Percentiles rank a stretch among this genome's conserved stretches.
These are phyloP conservation scores for Hydriomena furcata DNA, from an alignment of 2,888 invertebrate species.

Conservation along the genomic window DNA sequence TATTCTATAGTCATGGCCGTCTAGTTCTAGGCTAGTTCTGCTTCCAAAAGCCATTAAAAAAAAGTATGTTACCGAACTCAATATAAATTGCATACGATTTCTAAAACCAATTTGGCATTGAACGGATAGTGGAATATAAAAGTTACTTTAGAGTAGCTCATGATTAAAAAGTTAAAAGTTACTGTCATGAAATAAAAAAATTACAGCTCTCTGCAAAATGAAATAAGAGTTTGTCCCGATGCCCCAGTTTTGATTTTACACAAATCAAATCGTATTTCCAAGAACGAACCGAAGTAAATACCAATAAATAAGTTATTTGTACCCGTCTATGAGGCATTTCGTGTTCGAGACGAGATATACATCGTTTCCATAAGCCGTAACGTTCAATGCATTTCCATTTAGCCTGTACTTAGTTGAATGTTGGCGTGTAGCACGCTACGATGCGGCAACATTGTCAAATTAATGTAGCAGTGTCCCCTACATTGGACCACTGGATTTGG, in stretches of 20 bases:
- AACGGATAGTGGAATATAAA: no score
- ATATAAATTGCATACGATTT: no score
- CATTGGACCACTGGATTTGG: slow-evolving; percentile 41
- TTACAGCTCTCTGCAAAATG: not conserved
- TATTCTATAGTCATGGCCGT: no score
- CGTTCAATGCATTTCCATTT: slow-evolving; percentile 37
- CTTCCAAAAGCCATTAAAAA: no score
- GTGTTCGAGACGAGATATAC: slow-evolving; percentile 23
- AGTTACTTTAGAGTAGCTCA: no score
- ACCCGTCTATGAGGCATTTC: slow-evolving; percentile 22
- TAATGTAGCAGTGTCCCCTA: slow-evolving; percentile 41
- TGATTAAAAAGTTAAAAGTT: not conserved
- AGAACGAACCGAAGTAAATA: slow-evolving; percentile 11
- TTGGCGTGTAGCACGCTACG: slow-evolving; percentile 61
- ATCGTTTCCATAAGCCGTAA: slow-evolving; percentile 32
- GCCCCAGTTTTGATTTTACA: slow-evolving; percentile 12
- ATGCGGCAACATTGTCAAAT: slow-evolving; percentile 55
- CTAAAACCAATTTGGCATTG: no score
- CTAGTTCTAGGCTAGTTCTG: no score
- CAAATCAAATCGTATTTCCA: slow-evolving; percentile 1
- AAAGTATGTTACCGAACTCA: no score
- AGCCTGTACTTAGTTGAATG: slow-evolving; percentile 33
- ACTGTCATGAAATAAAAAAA: not conserved
- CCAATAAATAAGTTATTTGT: slow-evolving; percentile 28
- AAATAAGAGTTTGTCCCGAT: slow-evolving; percentile 10